Conservation (phyloP, 2,888 invertebrate species). For the Phragmatobia fuliginosa region DNA sequence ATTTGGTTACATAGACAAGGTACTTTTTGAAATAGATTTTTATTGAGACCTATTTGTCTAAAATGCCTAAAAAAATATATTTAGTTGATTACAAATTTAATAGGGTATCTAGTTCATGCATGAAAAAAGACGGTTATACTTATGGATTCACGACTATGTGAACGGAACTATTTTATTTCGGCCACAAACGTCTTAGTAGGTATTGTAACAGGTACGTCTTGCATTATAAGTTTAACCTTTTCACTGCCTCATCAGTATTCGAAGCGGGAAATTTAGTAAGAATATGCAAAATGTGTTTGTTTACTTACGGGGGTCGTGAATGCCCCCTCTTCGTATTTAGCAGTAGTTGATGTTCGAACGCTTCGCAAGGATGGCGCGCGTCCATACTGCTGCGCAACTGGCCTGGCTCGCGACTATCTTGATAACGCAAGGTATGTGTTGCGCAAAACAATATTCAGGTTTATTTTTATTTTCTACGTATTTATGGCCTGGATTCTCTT, state of each 20-base stretch:
- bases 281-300: constrained; percentile 37
- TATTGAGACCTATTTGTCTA: too few relatives aligned
- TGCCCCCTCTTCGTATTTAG: constrained; percentile 40
- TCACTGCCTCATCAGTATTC: constrained; percentile 44
- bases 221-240: constrained; percentile 39
- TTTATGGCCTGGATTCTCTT: background rate
- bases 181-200: constrained; percentile 6
- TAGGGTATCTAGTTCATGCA: background rate
- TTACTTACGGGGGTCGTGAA: constrained; percentile 36
- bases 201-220: background rate
- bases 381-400: constrained; percentile 41
- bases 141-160: background rate
- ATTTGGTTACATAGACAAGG: too few relatives aligned
- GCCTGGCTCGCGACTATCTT: constrained; percentile 43
- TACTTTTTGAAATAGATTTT: too few relatives aligned
- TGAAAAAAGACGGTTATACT: background rate
- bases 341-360: constrained; percentile 30
- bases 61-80: too few relatives aligned
- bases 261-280: constrained; percentile 39
- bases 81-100: background rate
- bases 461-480: constrained; percentile 24
- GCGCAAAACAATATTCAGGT: constrained; percentile 34
- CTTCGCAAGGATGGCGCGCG: constrained; percentile 61
- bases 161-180: background rate
- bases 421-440: constrained; percentile 53